Percentiles rank a stretch among this genome's conserved stretches.
phyloP scores from a whole-genome alignment of 2,797 vertebrate species.

The Uromys caudimaculatus region DNA sequence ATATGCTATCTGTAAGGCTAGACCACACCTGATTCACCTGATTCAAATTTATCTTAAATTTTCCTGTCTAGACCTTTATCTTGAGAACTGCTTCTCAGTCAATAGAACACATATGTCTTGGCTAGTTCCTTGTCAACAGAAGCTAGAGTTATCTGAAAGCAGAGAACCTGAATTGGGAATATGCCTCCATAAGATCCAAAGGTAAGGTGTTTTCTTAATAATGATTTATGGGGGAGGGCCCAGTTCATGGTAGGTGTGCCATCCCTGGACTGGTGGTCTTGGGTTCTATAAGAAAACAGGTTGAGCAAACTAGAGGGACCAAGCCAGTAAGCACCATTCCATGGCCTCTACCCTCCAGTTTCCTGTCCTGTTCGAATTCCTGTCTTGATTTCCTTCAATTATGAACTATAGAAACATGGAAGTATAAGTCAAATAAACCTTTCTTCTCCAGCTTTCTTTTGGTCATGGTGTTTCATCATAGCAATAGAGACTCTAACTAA shows the following conservation, averaged over 20 bases:
- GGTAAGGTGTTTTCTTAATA: neutral
- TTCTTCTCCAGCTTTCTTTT: neutral
- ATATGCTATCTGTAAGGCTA: neutral
- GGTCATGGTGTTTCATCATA: neutral
- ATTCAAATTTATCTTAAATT: neutral
- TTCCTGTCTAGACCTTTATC: too few relatives aligned
- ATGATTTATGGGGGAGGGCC: neutral
- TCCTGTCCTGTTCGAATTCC: neutral
- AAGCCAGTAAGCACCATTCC: neutral
- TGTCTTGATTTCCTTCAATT: neutral
- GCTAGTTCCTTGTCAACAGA: neutral
- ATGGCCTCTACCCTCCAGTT: neutral
- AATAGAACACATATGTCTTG: neutral
- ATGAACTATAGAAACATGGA: neutral
- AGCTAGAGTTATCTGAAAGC: neutral
- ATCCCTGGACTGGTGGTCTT: neutral
- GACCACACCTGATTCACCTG: neutral
- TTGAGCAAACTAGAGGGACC: neutral
- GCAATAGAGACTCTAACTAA: neutral
- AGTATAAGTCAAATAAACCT: neutral
- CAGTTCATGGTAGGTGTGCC: neutral
- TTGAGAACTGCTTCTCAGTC: neutral
- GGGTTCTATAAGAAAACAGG: neutral
- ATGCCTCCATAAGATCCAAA: neutral
- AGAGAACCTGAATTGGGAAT: neutral